Evolutionary conservation across 2,113 vertebrate genomes (phyloP).

Genomic region (Pseudolaguvia tuberculata): DNA sequence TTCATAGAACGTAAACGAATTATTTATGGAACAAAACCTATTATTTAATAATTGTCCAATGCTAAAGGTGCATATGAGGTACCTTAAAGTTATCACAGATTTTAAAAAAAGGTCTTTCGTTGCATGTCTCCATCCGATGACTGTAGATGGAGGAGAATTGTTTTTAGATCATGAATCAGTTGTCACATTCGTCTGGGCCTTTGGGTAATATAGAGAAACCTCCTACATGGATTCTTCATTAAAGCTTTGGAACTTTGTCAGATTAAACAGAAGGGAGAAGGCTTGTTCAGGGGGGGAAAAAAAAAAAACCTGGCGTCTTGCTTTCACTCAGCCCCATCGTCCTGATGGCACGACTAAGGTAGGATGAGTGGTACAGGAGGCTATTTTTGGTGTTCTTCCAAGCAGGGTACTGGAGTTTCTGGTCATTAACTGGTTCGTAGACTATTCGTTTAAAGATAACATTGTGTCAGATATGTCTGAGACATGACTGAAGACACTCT

Average conservation of each 20-base stretch:
- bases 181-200: not conserved
- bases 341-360: not conserved
- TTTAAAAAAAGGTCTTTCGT: not conserved
- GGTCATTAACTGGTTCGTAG: slow-evolving; percentile 37
- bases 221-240: slow-evolving; percentile 33
- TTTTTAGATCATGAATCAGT: slow-evolving; percentile 35
- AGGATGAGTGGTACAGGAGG: not conserved
- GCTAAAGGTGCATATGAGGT: not conserved
- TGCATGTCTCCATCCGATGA: not conserved
- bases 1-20: not conserved
- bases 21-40: not conserved
- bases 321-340: slow-evolving; percentile 12
- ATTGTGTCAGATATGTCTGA: slow-evolving; percentile 39
- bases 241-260: slow-evolving; percentile 12
- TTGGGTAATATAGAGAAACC: slow-evolving; percentile 8
- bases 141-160: slow-evolving; percentile 12
- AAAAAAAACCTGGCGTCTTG: not conserved
- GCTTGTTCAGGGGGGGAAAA: not conserved
- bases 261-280: slow-evolving; percentile 8
- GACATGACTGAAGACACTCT: slow-evolving; percentile 11
- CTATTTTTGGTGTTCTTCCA: slow-evolving; percentile 10
- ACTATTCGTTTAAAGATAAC: slow-evolving; percentile 33
- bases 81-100: not conserved
- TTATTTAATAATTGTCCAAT: not conserved
- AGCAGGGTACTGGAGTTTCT: slow-evolving; percentile 23